Percentiles rank a stretch among this genome's conserved stretches.
Conservation (phyloP, 2,113 vertebrate genomes). For the Pedetes capensis region DNA sequence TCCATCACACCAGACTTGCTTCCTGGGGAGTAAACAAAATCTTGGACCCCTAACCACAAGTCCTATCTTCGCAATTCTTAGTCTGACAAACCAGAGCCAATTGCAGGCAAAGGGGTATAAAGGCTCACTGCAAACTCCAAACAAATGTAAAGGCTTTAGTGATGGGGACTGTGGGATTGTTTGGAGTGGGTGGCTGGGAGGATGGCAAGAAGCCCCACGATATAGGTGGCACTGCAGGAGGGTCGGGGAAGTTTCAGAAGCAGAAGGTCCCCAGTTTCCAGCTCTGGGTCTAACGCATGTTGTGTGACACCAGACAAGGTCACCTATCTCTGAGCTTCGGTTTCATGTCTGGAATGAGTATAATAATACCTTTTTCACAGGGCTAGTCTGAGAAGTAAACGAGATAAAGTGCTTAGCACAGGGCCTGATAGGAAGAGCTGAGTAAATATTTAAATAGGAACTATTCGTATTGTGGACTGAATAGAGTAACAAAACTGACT, state of each 20-base stretch:
- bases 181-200: not conserved
- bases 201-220: not conserved
- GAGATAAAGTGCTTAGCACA: not conserved
- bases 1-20: not conserved
- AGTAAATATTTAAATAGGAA: constrained; percentile 13
- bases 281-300: not conserved
- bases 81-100: not conserved
- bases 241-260: not conserved
- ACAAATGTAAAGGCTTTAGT: not conserved
- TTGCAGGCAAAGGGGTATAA: not conserved
- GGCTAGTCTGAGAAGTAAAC: constrained; percentile 2
- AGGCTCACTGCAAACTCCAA: not conserved
- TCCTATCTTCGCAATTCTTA: not conserved
- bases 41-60: not conserved
- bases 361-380: not conserved
- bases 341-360: not conserved
- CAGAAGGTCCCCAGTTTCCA: not conserved
- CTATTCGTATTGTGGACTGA: not conserved
- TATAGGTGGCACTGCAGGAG: not conserved
- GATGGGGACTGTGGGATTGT: not conserved
- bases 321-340: not conserved
- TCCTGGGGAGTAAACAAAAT: not conserved
- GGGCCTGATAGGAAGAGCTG: constrained; percentile 13
- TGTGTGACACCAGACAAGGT: not conserved
- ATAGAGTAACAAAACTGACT: not conserved